Evolutionary conservation across 2,113 vertebrate genomes (phyloP), one percentile per base, ranked within the genome.

Genomic region (Crotalus tigris): DNA sequence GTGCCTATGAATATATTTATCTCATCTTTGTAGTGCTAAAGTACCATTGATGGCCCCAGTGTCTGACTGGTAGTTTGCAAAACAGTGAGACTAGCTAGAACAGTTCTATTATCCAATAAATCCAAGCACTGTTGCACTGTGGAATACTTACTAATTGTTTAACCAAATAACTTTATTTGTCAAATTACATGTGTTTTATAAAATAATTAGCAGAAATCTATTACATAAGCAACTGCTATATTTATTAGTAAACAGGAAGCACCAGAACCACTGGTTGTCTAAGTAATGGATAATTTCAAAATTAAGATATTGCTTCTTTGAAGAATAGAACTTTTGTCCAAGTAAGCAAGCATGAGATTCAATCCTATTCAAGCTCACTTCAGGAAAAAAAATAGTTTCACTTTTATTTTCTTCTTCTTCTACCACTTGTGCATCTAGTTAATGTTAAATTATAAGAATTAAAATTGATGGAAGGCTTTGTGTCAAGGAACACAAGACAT

Each of bases 111-210:
- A 53, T n/a, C 51, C 26, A 81, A 44, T n/a, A 86, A n/a, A 55
- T n/a, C 64, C 15, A 57, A 85, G 81, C 24, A 89, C 5, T 49
- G 24, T 26, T 81, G 46, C n/a, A 46, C 21, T 61, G 53, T 75
- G 69, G 51, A 55, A 55, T 75, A 26, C 54, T 92, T 92, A 55
- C 87, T 87, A 91, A 58, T 46, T 58, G 61, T 87, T 61, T 92
- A 88, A 85, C 26, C 91, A 92, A 87, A 33, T 88, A 75, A 49
- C 26, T 92, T 89, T 92, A 92, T 92, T 88, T 69, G 12, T 8
- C 49, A 55, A 44, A 33, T 69, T 92, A 61, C 59, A 92, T 69
- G 24, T 8, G 55, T 55, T 55, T 92, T 64, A 33, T 53, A 59
- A 87, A 87, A 91, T 55, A 39, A 21, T 23, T 33, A 44, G 23